Percentiles rank a stretch among this genome's conserved stretches.
Conservation (phyloP, 2,888 invertebrate genomes). For the Zygothrica quintamaculata region DNA sequence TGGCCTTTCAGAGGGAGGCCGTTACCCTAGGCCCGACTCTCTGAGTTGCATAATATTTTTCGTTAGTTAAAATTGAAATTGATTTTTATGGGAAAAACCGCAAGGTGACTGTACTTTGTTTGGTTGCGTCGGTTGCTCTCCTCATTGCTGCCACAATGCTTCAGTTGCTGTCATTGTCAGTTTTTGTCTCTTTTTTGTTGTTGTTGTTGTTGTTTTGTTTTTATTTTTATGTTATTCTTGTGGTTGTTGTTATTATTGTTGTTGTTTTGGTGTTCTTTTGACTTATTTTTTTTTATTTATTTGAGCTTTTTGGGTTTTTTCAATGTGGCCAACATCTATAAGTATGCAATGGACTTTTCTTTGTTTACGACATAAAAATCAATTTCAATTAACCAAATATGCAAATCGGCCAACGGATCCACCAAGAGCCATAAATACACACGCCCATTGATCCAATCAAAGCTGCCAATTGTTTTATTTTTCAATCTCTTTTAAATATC, state of each 20-base stretch:
- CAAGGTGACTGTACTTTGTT: constrained; percentile 40
- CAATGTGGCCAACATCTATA: constrained; percentile 24
- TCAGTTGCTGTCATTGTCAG: constrained; percentile 37
- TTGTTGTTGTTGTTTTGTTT: background rate
- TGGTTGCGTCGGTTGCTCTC: background rate
- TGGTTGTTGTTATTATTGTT: no score
- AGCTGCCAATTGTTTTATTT: background rate
- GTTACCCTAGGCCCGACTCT: constrained; percentile 1
- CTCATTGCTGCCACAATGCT: background rate
- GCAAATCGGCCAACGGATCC: constrained; percentile 53
- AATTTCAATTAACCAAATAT: constrained; percentile 77
- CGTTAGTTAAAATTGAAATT: constrained; percentile 65
- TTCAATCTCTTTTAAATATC: background rate
- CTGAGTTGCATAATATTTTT: constrained; percentile 55
- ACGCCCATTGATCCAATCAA: constrained; percentile 35
- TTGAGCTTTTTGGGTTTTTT: background rate
- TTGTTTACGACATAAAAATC: constrained; percentile 53
- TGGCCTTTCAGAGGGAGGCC: constrained; percentile 6
- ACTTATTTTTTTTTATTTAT: background rate
- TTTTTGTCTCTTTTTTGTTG: constrained; percentile 14
- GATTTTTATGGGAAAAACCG: constrained; percentile 59
- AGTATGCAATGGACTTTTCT: constrained; percentile 35
- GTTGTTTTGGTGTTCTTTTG: no score
- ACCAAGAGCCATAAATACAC: constrained; percentile 26
- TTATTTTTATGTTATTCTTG: no score